Conservation (phyloP, 1,140 invertebrate genomes). For the Aphaenogaster floridana region DNA sequence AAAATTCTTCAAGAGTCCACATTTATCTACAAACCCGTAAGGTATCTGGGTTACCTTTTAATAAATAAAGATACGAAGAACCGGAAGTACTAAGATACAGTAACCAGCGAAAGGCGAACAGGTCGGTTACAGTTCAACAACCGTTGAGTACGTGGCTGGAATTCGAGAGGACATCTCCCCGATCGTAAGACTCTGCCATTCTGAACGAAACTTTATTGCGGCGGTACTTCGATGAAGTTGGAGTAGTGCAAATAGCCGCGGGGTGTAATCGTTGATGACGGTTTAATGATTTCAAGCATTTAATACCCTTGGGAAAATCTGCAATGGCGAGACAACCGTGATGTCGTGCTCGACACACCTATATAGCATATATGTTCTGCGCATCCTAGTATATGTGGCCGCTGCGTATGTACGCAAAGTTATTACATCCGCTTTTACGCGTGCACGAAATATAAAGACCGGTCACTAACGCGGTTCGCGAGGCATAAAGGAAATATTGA, state of each 20-base stretch:
- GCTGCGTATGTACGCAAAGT: slow-evolving; percentile 23
- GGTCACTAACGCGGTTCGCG: slow-evolving; percentile 55
- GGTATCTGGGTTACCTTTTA: slow-evolving; percentile 6
- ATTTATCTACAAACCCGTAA: not conserved
- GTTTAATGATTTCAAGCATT: slow-evolving; percentile 56
- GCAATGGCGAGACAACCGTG: not conserved
- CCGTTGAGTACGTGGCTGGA: slow-evolving; percentile 19
- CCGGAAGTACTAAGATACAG: not conserved
- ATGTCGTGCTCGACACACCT: not conserved
- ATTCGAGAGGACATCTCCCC: slow-evolving; percentile 13
- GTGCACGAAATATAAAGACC: slow-evolving; percentile 69
- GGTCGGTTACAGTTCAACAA: slow-evolving; percentile 20
- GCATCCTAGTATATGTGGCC: not conserved
- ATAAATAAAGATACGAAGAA: not conserved
- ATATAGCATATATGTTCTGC: not conserved
- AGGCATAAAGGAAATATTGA: slow-evolving; percentile 71
- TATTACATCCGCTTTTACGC: slow-evolving; percentile 67
- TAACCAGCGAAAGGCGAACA: slow-evolving; percentile 17
- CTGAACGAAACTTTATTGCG: slow-evolving; percentile 43
- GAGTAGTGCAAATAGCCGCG: not conserved
- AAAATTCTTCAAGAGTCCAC: not conserved
- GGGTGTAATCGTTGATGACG: slow-evolving; percentile 45
- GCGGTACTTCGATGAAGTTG: not conserved
- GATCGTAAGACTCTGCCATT: not conserved
- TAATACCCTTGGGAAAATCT: slow-evolving; percentile 3